Percentiles rank a stretch among this genome's conserved stretches.
Conservation (phyloP, 1,140 invertebrate genomes). For the Anastrepha obliqua region DNA sequence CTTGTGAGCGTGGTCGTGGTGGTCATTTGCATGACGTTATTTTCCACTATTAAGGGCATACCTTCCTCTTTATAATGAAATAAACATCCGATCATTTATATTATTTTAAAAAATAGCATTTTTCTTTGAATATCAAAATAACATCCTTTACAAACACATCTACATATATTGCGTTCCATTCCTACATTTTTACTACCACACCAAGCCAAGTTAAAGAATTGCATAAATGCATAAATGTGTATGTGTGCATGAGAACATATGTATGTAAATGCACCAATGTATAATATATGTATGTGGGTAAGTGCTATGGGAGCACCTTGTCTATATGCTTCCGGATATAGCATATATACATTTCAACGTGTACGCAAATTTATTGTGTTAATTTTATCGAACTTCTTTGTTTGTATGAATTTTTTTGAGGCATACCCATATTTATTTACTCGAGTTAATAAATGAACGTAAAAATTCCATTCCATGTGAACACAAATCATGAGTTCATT, state of each 20-base stretch:
- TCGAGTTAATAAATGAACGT: neutral
- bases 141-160: too few species aligned
- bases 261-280: neutral
- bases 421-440: neutral
- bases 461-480: neutral
- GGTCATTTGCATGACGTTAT: too few species aligned
- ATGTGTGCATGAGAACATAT: neutral
- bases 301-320: neutral
- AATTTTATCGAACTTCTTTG: conserved; percentile 11
- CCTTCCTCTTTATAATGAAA: too few species aligned
- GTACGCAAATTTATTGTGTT: conserved; percentile 4
- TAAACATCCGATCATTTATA: too few species aligned
- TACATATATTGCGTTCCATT: too few species aligned
- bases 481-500: neutral
- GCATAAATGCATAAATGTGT: neutral
- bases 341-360: neutral
- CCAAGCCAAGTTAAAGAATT: too few species aligned
- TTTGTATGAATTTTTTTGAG: neutral
- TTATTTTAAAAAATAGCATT: too few species aligned
- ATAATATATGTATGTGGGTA: neutral
- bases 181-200: too few species aligned
- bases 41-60: too few species aligned
- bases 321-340: neutral
- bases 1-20: too few species aligned
- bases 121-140: too few species aligned